Conservation (phyloP, 2,113 vertebrate species). For the Benitochromis conjunctus region DNA sequence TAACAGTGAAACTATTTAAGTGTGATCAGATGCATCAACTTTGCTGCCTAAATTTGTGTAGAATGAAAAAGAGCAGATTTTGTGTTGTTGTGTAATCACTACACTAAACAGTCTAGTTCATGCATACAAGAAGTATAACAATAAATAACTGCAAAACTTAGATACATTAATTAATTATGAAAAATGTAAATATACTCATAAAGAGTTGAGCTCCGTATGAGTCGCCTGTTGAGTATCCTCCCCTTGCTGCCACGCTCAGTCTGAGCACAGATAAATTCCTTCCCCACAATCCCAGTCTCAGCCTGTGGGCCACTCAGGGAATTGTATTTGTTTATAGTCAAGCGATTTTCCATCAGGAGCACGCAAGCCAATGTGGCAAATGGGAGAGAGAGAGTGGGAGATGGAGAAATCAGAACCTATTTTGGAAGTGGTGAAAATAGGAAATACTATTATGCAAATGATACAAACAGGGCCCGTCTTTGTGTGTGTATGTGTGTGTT, state of each 20-base stretch:
- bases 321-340: slow-evolving; percentile 65
- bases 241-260: slow-evolving; percentile 40
- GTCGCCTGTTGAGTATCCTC: slow-evolving; percentile 22
- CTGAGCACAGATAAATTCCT: slow-evolving; percentile 61
- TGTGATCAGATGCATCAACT: neutral
- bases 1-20: neutral
- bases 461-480: slow-evolving; percentile 80
- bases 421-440: slow-evolving; percentile 63
- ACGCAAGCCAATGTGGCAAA: slow-evolving; percentile 49
- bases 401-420: slow-evolving; percentile 54
- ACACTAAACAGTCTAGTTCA: neutral
- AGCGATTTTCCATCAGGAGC: slow-evolving; percentile 62
- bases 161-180: neutral
- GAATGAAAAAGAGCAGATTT: neutral
- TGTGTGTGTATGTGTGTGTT: slow-evolving; percentile 72
- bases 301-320: slow-evolving; percentile 59
- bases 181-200: neutral
- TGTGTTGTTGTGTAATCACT: neutral
- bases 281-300: slow-evolving; percentile 54
- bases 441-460: slow-evolving; percentile 99
- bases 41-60: neutral
- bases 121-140: neutral
- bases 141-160: neutral
- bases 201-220: neutral
- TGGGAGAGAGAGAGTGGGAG: slow-evolving; percentile 16